Conservation (phyloP, 1,140 invertebrate species). For the Agraylea sexmaculata region DNA sequence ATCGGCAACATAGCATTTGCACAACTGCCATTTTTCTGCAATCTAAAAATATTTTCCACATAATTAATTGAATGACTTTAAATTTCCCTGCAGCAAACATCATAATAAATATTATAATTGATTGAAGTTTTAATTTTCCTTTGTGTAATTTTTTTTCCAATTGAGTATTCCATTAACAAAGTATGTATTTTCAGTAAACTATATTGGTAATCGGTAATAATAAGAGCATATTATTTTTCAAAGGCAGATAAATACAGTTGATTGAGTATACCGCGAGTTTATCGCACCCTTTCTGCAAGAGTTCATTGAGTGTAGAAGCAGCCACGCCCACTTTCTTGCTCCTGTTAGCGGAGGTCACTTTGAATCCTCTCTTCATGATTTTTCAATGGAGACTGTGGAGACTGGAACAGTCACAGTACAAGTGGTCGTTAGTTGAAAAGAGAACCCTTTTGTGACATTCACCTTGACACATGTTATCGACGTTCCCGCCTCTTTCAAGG, state of each 20-base stretch:
- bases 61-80: too few relatives aligned
- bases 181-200: too few relatives aligned
- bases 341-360: constrained; percentile 53
- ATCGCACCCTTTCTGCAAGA: constrained; percentile 49
- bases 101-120: too few relatives aligned
- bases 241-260: too few relatives aligned
- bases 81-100: constrained; percentile 23
- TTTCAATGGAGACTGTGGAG: constrained; percentile 14
- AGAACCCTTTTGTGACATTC: constrained; percentile 4
- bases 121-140: too few relatives aligned
- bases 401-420: too few relatives aligned
- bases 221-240: too few relatives aligned
- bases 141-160: too few relatives aligned
- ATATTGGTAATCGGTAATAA: too few relatives aligned
- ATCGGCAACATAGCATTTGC: constrained; percentile 39
- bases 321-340: constrained; percentile 56
- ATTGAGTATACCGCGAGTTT: constrained; percentile 50
- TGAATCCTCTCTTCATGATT: constrained; percentile 52
- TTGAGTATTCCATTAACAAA: too few relatives aligned
- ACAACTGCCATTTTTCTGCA: constrained; percentile 25
- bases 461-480: constrained; percentile 6
- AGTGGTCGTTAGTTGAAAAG: too few relatives aligned
- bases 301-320: constrained; percentile 47
- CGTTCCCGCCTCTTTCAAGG: constrained; percentile 1
- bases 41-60: too few relatives aligned